These are phyloP conservation scores for Drosophila subpulchrella DNA, from an alignment of 1,140 invertebrate genomes.

Conservation along the genomic window DNA sequence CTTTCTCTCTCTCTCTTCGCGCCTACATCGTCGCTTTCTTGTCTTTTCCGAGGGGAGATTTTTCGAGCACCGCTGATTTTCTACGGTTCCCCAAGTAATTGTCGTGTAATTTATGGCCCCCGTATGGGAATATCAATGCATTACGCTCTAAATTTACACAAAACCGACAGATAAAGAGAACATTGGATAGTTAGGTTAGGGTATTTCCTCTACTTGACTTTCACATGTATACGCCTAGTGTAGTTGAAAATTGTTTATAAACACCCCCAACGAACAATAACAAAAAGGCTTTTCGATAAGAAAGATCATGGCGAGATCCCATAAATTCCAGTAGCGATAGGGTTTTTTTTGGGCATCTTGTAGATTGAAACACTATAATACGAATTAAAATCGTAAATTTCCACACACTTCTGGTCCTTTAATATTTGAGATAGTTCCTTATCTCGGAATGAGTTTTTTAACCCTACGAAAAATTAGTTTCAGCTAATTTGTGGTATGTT, in stretches of 20 bases:
- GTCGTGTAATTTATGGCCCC: conserved; percentile 75
- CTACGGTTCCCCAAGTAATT: conserved; percentile 56
- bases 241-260: conserved; percentile 66
- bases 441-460: not conserved
- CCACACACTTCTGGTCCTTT: not conserved
- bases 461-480: not conserved
- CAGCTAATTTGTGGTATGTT: not conserved
- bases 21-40: conserved; percentile 12
- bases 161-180: conserved; percentile 6
- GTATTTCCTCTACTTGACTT: conserved; percentile 22
- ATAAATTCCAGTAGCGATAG: conserved; percentile 20
- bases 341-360: not conserved
- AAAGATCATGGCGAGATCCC: conserved; percentile 27
- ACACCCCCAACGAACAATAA: conserved; percentile 46
- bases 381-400: conserved; percentile 6
- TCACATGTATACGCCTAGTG: not conserved
- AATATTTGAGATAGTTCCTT: conserved; percentile 1
- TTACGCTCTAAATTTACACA: conserved; percentile 71
- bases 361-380: not conserved
- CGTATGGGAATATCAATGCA: conserved; percentile 80
- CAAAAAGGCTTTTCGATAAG: conserved; percentile 22
- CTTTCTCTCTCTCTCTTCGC: conserved; percentile 26
- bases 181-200: not conserved
- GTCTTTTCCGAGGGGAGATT: conserved; percentile 11
- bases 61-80: conserved; percentile 32